phyloP scores from a whole-genome alignment of 2,113 vertebrate genomes.

The Lagenorhynchus albirostris region DNA sequence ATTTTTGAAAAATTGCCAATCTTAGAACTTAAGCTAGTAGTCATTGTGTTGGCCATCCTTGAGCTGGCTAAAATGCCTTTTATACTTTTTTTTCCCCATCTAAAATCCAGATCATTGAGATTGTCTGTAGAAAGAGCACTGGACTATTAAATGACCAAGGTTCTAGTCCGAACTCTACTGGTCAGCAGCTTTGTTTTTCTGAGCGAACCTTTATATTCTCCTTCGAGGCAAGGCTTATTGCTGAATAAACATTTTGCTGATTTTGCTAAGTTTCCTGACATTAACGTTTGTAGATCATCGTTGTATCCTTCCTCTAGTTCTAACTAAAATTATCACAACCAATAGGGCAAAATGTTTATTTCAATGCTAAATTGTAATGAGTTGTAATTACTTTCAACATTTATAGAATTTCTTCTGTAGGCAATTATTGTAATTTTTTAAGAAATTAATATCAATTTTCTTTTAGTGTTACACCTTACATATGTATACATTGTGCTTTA shows the following conservation, averaged over 20 bases:
- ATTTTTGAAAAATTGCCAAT: neutral
- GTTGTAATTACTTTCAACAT: neutral
- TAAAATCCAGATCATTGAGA: neutral
- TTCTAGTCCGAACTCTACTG: neutral
- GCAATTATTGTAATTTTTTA: neutral
- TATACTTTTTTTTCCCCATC: neutral
- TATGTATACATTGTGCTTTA: neutral
- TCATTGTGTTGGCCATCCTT: constrained; percentile 22
- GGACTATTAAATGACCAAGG: neutral
- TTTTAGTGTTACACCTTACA: neutral
- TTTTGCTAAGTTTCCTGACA: constrained; percentile 43
- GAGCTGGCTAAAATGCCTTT: neutral
- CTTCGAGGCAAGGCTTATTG: neutral
- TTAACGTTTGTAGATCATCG: neutral
- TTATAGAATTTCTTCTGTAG: neutral
- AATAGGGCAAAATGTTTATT: neutral
- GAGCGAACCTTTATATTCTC: neutral
- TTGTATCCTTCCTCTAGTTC: constrained; percentile 12
- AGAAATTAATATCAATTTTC: neutral
- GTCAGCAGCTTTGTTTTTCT: constrained; percentile 34
- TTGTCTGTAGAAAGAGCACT: neutral
- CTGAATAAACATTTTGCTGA: constrained; percentile 1
- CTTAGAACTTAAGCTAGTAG: constrained; percentile 7
- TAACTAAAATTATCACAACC: neutral
- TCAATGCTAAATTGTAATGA: neutral